Conservation (phyloP, 2,888 invertebrate species). For the Myopa tessellatipennis region DNA sequence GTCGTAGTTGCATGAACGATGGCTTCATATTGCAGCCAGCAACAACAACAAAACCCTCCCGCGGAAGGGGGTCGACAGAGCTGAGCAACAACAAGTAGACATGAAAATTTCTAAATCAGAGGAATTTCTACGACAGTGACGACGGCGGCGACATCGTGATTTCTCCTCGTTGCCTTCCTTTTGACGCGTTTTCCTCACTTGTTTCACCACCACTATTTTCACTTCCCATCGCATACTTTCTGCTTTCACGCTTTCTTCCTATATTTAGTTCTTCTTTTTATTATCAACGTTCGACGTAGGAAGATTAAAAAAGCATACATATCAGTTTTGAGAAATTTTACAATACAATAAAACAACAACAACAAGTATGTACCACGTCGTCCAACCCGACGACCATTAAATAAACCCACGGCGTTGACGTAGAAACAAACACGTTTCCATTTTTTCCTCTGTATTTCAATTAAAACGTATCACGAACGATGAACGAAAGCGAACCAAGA, state of each 20-base stretch:
- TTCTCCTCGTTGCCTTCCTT: neutral
- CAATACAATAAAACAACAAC: slow-evolving; percentile 7
- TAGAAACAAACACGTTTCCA: slow-evolving; percentile 40
- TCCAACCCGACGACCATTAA: neutral
- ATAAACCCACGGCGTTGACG: neutral
- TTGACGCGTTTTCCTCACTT: neutral
- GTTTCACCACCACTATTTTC: neutral
- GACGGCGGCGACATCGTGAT: neutral
- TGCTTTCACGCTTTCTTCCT: neutral
- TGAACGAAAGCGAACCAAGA: slow-evolving; percentile 9
- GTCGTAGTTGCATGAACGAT: slow-evolving; percentile 3
- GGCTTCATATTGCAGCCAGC: too few relatives aligned
- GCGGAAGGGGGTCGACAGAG: neutral
- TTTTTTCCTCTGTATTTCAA: slow-evolving; percentile 25
- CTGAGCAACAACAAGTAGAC: neutral
- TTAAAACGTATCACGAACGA: slow-evolving; percentile 30
- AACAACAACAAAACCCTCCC: too few relatives aligned
- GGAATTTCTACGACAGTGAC: neutral
- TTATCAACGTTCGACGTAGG: neutral
- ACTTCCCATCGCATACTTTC: slow-evolving; percentile 6
- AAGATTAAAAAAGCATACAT: neutral
- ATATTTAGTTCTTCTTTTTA: neutral
- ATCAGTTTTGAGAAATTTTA: slow-evolving; percentile 30
- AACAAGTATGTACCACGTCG: slow-evolving; percentile 6
- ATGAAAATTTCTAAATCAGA: neutral